Evolutionary conservation across 1,140 invertebrate species (phyloP).

Genomic region (Ips nitidus): DNA sequence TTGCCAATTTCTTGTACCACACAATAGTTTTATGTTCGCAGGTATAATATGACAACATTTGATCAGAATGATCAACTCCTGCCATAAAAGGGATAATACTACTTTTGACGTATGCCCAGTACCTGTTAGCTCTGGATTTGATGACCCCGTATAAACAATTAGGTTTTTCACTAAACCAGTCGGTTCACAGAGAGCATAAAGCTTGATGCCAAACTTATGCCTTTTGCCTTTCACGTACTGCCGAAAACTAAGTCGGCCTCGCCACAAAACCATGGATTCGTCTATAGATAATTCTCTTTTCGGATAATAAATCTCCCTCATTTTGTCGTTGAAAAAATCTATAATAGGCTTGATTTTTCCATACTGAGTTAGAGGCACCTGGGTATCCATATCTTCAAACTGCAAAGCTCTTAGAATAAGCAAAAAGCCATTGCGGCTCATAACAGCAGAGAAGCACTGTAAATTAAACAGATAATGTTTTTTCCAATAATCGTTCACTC

Average conservation of each 20-base stretch:
- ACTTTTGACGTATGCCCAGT: constrained; percentile 25
- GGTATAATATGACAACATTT: constrained; percentile 36
- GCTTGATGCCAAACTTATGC: constrained; percentile 46
- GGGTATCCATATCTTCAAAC: constrained; percentile 26
- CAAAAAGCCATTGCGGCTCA: constrained; percentile 30
- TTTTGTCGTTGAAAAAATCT: constrained; percentile 44
- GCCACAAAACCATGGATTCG: constrained; percentile 46
- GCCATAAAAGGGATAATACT: constrained; percentile 26
- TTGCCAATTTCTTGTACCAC: constrained; percentile 37
- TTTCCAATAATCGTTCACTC: constrained; percentile 26
- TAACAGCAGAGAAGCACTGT: constrained; percentile 9
- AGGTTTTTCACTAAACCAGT: constrained; percentile 35
- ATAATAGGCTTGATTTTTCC: constrained; percentile 32
- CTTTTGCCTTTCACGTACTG: constrained; percentile 47
- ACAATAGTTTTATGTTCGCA: constrained; percentile 34
- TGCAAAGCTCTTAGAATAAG: constrained; percentile 27
- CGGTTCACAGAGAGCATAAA: constrained; percentile 37
- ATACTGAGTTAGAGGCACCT: background rate
- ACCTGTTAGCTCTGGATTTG: constrained; percentile 6
- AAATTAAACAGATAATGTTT: constrained; percentile 27
- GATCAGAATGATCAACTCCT: constrained; percentile 24
- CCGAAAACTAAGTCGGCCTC: constrained; percentile 43
- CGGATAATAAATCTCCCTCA: constrained; percentile 41
- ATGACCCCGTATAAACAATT: constrained; percentile 36
- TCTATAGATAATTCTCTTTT: constrained; percentile 40